phyloP scores from a whole-genome alignment of 2,797 vertebrate genomes.

The Danio kyathit region DNA sequence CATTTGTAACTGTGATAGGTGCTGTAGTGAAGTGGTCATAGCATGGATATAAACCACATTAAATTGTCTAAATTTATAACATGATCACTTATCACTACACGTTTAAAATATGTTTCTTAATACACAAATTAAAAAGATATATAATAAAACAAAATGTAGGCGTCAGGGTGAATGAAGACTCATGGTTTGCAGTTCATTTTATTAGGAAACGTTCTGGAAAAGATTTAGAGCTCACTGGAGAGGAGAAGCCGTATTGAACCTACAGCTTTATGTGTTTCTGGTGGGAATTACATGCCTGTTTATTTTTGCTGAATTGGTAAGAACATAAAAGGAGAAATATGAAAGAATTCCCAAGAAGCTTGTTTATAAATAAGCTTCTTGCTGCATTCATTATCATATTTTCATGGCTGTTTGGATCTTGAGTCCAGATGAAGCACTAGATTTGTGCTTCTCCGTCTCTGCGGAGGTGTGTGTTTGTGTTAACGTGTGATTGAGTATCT shows the following conservation, averaged over 20 bases:
- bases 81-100: too few species aligned
- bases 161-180: not conserved
- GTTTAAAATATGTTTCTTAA: too few species aligned
- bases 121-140: too few species aligned
- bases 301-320: slow-evolving; percentile 45
- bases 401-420: slow-evolving; percentile 21
- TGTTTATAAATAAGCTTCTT: slow-evolving; percentile 8
- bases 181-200: not conserved
- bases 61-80: too few species aligned
- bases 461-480: slow-evolving; percentile 13
- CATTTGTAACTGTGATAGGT: too few species aligned
- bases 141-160: too few species aligned
- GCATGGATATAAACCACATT: too few species aligned
- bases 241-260: not conserved
- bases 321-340: slow-evolving; percentile 58
- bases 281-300: slow-evolving; percentile 46
- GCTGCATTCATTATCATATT: slow-evolving; percentile 47
- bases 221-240: not conserved
- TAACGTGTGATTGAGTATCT: slow-evolving; percentile 12
- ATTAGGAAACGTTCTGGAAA: slow-evolving; percentile 9
- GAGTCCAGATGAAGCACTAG: slow-evolving; percentile 13
- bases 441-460: slow-evolving; percentile 18
- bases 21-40: too few species aligned
- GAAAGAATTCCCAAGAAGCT: slow-evolving; percentile 52
- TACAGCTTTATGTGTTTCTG: slow-evolving; percentile 2